Evolutionary conservation across 2,113 vertebrate genomes (phyloP).

Genomic region (Passer domesticus): DNA sequence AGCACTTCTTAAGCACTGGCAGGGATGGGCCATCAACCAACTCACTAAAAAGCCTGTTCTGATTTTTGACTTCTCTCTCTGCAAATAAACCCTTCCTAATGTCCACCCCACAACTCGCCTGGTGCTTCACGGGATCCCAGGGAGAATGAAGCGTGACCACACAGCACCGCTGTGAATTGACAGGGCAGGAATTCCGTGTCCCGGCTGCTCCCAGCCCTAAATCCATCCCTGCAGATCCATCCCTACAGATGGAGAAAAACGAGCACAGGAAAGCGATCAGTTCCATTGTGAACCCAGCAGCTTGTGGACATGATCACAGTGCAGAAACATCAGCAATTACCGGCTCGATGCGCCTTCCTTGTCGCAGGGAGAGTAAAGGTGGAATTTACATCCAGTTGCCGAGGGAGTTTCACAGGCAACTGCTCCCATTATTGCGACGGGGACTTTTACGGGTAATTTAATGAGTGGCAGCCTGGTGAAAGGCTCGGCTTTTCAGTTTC

Average conservation of each 20-base stretch:
- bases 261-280: not conserved
- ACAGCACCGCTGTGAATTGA: not conserved
- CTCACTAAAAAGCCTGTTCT: not conserved
- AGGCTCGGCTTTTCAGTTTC: not conserved
- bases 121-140: not conserved
- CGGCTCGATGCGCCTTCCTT: not conserved
- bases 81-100: not conserved
- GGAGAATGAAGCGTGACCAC: not conserved
- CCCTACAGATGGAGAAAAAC: not conserved
- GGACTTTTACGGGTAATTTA: constrained; percentile 29
- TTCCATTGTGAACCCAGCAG: constrained; percentile 4
- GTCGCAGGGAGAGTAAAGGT: constrained; percentile 20
- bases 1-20: not conserved
- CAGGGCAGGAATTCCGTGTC: not conserved
- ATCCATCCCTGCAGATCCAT: not conserved
- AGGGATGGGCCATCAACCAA: rapidly evolving
- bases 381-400: constrained; percentile 33
- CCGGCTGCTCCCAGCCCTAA: not conserved
- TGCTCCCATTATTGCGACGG: constrained; percentile 11
- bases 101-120: not conserved
- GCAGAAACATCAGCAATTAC: constrained; percentile 51
- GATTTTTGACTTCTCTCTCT: not conserved
- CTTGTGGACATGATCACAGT: constrained; percentile 40
- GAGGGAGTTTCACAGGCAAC: constrained; percentile 53
- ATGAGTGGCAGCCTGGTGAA: constrained; percentile 1